Percentiles rank a stretch among this genome's conserved stretches.
These are phyloP conservation scores for Prunella fulvescens DNA, from an alignment of 2,113 vertebrate genomes.

Conservation along the genomic window DNA sequence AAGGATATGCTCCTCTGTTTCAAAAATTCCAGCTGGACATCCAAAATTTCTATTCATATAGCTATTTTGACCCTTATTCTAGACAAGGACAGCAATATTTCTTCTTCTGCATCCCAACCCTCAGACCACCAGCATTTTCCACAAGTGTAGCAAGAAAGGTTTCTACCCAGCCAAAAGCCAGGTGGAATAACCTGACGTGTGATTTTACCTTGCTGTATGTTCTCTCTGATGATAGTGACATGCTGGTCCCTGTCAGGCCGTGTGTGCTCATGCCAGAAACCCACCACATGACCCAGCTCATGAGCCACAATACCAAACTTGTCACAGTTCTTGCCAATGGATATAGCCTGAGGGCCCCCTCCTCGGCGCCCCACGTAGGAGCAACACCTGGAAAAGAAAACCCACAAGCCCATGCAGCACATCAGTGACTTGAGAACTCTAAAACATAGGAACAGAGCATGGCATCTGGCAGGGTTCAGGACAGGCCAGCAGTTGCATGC, in stretches of 20 bases:
- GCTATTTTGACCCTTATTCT: background rate
- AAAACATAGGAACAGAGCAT: background rate
- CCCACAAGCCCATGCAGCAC: background rate
- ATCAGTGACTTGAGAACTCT: background rate
- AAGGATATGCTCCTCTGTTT: background rate
- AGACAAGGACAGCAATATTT: background rate
- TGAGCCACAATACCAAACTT: constrained; percentile 97
- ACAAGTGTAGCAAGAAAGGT: background rate
- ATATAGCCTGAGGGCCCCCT: constrained; percentile 94
- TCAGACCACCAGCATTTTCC: background rate
- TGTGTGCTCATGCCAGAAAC: constrained; percentile 97
- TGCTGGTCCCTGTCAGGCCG: constrained; percentile 92
- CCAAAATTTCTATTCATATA: background rate
- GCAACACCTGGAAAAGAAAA: constrained; percentile 82
- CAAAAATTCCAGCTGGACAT: background rate
- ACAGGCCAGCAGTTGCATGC: background rate
- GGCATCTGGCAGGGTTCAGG: background rate
- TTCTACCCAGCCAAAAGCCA: background rate
- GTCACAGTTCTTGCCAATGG: constrained; percentile 97
- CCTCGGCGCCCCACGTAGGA: constrained; percentile 94
- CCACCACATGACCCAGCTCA: constrained; percentile 92
- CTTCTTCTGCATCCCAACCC: background rate
- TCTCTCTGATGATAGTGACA: constrained; percentile 91
- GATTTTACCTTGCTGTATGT: constrained; percentile 92
- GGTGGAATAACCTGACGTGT: background rate